Base-by-base conservation (phyloP, 2,888 invertebrate species). In the Timandra comae region DNA sequence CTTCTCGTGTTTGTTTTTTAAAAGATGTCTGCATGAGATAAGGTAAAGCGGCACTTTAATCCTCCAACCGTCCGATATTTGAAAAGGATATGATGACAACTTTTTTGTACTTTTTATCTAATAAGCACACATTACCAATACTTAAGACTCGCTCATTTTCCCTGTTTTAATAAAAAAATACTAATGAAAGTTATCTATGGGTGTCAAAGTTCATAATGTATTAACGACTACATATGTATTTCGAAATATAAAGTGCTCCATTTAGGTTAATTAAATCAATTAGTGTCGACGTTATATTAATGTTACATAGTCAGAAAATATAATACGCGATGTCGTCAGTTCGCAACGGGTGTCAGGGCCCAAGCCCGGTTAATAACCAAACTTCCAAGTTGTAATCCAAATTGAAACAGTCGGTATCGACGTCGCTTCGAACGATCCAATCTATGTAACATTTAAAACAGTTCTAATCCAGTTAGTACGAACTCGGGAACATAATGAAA, bases 31-130 rank as follows among this genome's bases (percentile, higher is more conserved):
- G 79, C 71, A 63, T 61, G 52, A 80, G 84, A 85, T 85, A 84
- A 84, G 75, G 70, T 65, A 63, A 63, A 71, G 81, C 82, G 84
- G 84, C 82, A 73, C 84, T 84, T 85, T 84, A 82, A 82, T 84
- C 82, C 81, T 71, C 67, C 62, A 64, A 70, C 75, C 78, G 78
- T 71, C 75, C 77, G 81, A 82, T 84, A 84, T 84, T 84, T 84
- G 80, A 84, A 84, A 85, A 82, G 84, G 84, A 82, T 82, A 80
- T 76, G 82, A 82, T 84, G 82, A 84, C 82, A 84, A 76, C 67
- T 76, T 80, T 80, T 81, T 79, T 78, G 71, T 78, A 61, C 61
- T 63, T 64, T 75, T 77, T 76, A 77, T 79, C 80, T 79, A 79
- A 78, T 78, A 78, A 74, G 73, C 68, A 74, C 65, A 63, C 71